Conservation (phyloP, 2,888 invertebrate species). For the Elysia crispata region DNA sequence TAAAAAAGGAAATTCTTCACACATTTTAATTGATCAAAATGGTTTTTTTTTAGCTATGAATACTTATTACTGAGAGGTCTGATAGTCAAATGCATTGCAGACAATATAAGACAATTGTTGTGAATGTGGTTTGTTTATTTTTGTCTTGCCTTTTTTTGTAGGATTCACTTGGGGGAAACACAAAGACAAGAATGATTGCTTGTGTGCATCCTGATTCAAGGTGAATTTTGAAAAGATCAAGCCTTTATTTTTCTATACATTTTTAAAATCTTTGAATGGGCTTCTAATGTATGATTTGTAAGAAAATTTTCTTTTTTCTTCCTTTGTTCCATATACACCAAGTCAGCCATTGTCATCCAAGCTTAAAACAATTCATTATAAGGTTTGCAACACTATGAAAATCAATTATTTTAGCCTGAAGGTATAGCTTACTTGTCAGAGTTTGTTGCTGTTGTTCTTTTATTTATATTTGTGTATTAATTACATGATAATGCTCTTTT, state of each 20-base stretch:
- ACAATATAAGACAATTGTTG: too few relatives aligned
- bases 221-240: slow-evolving; percentile 60
- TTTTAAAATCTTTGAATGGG: neutral
- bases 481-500: too few relatives aligned
- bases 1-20: too few relatives aligned
- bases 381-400: too few relatives aligned
- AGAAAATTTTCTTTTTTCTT: neutral
- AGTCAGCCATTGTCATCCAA: too few relatives aligned
- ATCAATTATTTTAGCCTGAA: neutral
- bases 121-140: neutral
- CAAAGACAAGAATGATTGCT: slow-evolving; percentile 77
- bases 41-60: too few relatives aligned
- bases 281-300: neutral
- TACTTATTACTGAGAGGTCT: too few relatives aligned
- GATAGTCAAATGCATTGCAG: too few relatives aligned
- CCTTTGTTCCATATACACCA: neutral
- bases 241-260: too few relatives aligned
- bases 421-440: neutral
- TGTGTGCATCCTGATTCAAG: slow-evolving; percentile 77
- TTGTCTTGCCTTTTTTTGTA: slow-evolving; percentile 48
- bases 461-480: slow-evolving; percentile 44
- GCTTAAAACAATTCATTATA: too few relatives aligned
- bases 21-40: too few relatives aligned
- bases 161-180: slow-evolving; percentile 78
- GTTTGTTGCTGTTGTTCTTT: slow-evolving; percentile 15